These are phyloP conservation scores for Meghimatium bilineatum DNA, from an alignment of 2,888 invertebrate species.

Conservation along the genomic window DNA sequence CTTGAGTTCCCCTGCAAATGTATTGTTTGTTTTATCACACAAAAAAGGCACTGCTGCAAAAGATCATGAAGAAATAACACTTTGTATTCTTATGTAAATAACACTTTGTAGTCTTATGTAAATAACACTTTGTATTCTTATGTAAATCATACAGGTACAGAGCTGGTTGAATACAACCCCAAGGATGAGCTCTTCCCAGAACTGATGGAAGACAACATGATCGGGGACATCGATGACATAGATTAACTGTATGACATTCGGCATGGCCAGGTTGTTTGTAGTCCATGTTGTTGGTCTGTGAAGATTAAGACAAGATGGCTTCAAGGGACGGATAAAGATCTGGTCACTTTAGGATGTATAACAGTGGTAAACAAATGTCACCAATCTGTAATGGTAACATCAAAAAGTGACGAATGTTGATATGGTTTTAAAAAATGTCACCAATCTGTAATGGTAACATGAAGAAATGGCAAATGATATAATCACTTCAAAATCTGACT, in stretches of 20 bases:
- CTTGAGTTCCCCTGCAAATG: neutral
- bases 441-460: too few species aligned
- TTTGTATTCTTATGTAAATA: neutral
- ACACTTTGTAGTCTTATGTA: neutral
- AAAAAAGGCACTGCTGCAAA: neutral
- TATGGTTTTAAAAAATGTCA: too few species aligned
- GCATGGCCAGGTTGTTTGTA: neutral
- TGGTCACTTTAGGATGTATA: too few species aligned
- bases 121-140: neutral
- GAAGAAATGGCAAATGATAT: too few species aligned
- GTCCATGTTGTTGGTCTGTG: neutral
- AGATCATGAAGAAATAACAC: neutral
- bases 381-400: too few species aligned
- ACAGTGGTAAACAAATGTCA: too few species aligned
- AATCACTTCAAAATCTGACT: too few species aligned
- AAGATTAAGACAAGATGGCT: too few species aligned
- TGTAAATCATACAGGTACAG: constrained; percentile 24
- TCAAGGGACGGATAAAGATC: too few species aligned
- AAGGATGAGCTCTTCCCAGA: constrained; percentile 44
- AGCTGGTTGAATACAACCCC: constrained; percentile 47
- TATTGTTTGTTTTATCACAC: neutral
- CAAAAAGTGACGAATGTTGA: too few species aligned
- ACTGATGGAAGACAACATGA: constrained; percentile 42
- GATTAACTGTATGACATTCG: constrained; percentile 12
- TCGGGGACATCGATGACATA: constrained; percentile 46